Evolutionary conservation across 2,888 invertebrate genomes (phyloP).

Genomic region (Steinernema hermaphroditum): DNA sequence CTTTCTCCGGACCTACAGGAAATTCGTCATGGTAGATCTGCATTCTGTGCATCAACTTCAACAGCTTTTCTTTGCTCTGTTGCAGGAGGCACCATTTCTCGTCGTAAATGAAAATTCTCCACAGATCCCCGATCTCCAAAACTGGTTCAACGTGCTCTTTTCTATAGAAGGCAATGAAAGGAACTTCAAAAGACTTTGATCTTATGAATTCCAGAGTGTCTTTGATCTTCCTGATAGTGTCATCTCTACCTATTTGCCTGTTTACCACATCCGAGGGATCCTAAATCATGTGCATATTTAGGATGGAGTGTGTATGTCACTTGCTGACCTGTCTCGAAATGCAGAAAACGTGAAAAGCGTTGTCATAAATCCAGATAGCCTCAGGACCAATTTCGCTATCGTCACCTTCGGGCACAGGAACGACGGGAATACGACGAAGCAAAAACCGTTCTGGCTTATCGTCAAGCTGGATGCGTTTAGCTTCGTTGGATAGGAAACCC

Average conservation of each 20-base stretch:
- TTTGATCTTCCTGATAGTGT: constrained; percentile 77
- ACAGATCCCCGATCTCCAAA: constrained; percentile 88
- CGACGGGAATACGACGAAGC: constrained; percentile 45
- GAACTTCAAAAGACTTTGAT: constrained; percentile 91
- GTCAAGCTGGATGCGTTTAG: constrained; percentile 77
- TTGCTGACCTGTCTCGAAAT: constrained; percentile 38
- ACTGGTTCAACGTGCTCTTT: constrained; percentile 82
- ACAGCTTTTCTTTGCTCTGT: constrained; percentile 70
- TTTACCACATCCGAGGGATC: constrained; percentile 8
- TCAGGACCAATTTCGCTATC: constrained; percentile 84
- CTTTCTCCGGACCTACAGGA: constrained; percentile 29
- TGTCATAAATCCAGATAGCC: constrained; percentile 94
- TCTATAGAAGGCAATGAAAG: constrained; percentile 96
- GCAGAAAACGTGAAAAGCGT: constrained; percentile 75
- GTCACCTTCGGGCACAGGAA: constrained; percentile 59
- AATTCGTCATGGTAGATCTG: constrained; percentile 73
- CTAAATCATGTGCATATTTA: no score
- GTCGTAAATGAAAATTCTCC: constrained; percentile 95
- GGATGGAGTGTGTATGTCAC: no score
- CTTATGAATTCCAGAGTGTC: constrained; percentile 93
- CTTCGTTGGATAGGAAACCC: constrained; percentile 90
- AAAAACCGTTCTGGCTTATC: constrained; percentile 72
- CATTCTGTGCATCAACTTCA: constrained; percentile 86
- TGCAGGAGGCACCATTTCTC: constrained; percentile 71
- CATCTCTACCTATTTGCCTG: constrained; percentile 23